phyloP scores from a whole-genome alignment of 2,888 invertebrate genomes.

The Lapara coniferarum region DNA sequence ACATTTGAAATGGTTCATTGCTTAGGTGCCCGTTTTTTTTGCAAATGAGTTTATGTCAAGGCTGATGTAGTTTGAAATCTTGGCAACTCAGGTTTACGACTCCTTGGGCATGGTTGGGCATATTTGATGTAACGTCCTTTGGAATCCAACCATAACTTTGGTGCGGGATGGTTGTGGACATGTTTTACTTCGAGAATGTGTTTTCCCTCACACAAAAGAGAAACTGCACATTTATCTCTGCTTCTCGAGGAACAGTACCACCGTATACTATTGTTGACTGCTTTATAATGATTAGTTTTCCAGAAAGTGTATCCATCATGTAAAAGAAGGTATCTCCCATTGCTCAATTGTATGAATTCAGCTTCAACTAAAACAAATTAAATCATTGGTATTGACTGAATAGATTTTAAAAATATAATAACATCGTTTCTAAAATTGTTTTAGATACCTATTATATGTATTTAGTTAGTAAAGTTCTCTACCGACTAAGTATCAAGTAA shows the following conservation, averaged over 20 bases:
- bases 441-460: neutral
- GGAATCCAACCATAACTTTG: conserved; percentile 24
- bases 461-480: neutral
- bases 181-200: conserved; percentile 29
- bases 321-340: conserved; percentile 25
- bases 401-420: neutral
- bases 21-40: too few species aligned
- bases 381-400: neutral
- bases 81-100: neutral
- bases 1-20: too few species aligned
- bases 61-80: neutral
- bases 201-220: conserved; percentile 32
- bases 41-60: too few species aligned
- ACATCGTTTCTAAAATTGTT: neutral
- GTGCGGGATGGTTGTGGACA: conserved; percentile 38
- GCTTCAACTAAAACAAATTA: conserved; percentile 22
- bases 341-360: conserved; percentile 25
- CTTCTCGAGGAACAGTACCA: conserved; percentile 37
- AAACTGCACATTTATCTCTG: conserved; percentile 34
- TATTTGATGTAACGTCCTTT: conserved; percentile 22
- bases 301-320: conserved; percentile 36
- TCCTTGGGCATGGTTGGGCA: neutral
- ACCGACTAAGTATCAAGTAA: too few species aligned
- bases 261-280: conserved; percentile 17
- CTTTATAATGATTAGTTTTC: conserved; percentile 27